These are phyloP conservation scores for Chorisops tibialis DNA, from an alignment of 2,888 invertebrate genomes.

Conservation along the genomic window DNA sequence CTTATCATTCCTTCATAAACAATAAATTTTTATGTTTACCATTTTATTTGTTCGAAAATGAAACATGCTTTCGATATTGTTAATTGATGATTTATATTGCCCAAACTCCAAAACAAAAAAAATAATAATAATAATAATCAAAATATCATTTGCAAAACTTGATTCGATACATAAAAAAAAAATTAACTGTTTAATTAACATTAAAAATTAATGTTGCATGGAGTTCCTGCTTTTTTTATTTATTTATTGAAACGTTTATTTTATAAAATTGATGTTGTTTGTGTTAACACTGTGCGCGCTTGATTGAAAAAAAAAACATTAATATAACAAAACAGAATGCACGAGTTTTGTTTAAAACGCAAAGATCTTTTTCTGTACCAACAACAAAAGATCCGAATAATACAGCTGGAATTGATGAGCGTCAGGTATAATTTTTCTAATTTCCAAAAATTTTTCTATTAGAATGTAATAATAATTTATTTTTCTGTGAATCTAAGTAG, in stretches of 20 bases:
- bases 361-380: conserved; percentile 89
- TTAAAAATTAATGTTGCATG: conserved; percentile 16
- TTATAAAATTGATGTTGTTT: conserved; percentile 15
- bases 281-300: conserved; percentile 10
- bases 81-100: conserved; percentile 5
- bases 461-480: conserved; percentile 29
- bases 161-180: neutral
- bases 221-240: conserved; percentile 9
- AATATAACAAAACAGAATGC: conserved; percentile 52
- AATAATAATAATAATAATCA: too few relatives aligned
- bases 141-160: conserved; percentile 1
- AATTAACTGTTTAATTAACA: neutral
- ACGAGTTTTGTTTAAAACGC: conserved; percentile 84
- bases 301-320: conserved; percentile 7
- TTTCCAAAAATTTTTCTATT: conserved; percentile 11
- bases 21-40: neutral
- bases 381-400: conserved; percentile 73
- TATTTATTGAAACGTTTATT: neutral
- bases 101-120: too few relatives aligned
- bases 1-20: neutral
- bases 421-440: conserved; percentile 46
- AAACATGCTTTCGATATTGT: conserved; percentile 16
- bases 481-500: too few relatives aligned
- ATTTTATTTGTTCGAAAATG: neutral
- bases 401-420: conserved; percentile 51